Base-by-base conservation (phyloP, 1,140 invertebrate species). In the Hormaphis cornu region DNA sequence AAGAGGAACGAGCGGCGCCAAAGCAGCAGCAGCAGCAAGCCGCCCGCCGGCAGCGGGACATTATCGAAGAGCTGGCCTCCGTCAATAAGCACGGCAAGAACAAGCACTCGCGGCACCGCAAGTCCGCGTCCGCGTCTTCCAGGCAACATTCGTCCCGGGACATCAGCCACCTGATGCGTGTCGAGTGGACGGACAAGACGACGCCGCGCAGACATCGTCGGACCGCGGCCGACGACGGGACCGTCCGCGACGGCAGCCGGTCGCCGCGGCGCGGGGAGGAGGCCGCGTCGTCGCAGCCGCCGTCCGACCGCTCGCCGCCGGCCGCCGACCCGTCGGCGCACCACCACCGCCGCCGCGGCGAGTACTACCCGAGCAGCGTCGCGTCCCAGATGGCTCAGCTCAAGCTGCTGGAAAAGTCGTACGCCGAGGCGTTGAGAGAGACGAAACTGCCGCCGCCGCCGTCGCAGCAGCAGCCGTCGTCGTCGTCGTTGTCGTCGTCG, bases 351-450 rank as follows among this genome's bases (percentile, higher is more conserved):
- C 33, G 28, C 16, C 33, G 14, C 26, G 9, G 8, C 8, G n/a
- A n/a, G n/a, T n/a, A n/a, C n/a, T n/a, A n/a, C n/a, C n/a, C n/a
- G n/a, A n/a, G n/a, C n/a, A 87, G 78, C 54, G 6, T 69, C 3
- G 73, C 89, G 4, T 89, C 88, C 0, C 87, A 89, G 73, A 84
- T 91, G 10, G 86, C 89, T 71, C 88, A 87, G 74, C 78, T 93
- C 48, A 87, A 87, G 76, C 85, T 86, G 72, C 78, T 93, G 28
- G 89, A 93, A 73, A 83, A 88, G 75, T 89, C 89, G 4, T 93
- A 92, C 75, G 89, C 89, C 0, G 89, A 92, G 76, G 89, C 86
- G 4, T 78, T 93, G 12, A 82, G 87, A 26, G 58, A 71, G 30
- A 70, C 71, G 50, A 72, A 72, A 54, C 8, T 14, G 9, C 42